Base-by-base conservation (phyloP, 2,888 invertebrate genomes). In the Mactromeris polynyma region DNA sequence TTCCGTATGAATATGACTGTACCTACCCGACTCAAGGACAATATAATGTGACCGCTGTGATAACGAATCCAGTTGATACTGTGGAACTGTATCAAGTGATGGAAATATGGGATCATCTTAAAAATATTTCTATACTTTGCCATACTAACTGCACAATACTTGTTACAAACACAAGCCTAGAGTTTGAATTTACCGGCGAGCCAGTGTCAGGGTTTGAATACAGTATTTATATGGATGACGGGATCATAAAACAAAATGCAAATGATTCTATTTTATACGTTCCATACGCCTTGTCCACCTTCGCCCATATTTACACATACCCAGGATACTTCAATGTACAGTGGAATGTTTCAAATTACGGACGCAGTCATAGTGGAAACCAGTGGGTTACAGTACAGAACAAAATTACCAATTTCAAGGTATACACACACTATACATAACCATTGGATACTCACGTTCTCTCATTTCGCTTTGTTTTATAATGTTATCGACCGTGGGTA, bases 171-270 rank as follows among this genome's bases (percentile, higher is more conserved):
- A 88, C 84, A n/a, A 19, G 4, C 6, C 38, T 38, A 38, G 38
- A n/a, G 3, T 21, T 88, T 7, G 80, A 86, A 31, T 93, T 92
- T 80, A 54, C 69, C 21, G 84, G 91, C 54, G 86, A 87, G 4
- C 84, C 87, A 31, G 33, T 79, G n/a, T 80, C 91, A 42, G 93
- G 91, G 26, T 93, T 93, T 83, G 40, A 90, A 77, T 93, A 90
- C 80, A 58, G 17, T 0, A 89, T 93, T 21, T 87, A 90, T 21
- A 92, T 85, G 69, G 87, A 83, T 7, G 86, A 93, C 36, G 90
- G 90, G 0, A 79, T 26, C 3, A 40, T 9, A 14, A 31, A 80
- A 2, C 31, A 46, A 9, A 88, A 58, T 80, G 40, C 21, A 7
- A 46, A 51, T 42, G 79, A 79, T n/a, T 73, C 40, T n/a, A 83